phyloP scores from a whole-genome alignment of 2,797 vertebrate genomes.

The Protosalanx chinensis region DNA sequence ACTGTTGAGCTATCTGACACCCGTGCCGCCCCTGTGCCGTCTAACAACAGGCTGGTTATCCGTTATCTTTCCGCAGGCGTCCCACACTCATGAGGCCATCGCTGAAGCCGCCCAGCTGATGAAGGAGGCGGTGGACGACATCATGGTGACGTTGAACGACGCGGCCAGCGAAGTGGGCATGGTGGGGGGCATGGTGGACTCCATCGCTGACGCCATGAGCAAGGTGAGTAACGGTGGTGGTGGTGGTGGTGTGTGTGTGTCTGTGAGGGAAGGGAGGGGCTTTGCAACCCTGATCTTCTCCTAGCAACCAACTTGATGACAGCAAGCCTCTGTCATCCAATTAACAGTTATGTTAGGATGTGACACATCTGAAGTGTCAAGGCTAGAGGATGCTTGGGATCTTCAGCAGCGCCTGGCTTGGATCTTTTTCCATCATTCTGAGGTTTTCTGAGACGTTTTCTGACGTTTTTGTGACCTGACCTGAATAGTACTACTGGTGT shows the following conservation, averaged over 20 bases:
- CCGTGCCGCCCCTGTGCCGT: too few species aligned
- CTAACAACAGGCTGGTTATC: background rate
- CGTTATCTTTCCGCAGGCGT: conserved; percentile 62
- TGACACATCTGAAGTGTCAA: conserved; percentile 26
- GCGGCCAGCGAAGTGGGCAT: conserved; percentile 86
- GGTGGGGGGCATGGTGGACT: conserved; percentile 87
- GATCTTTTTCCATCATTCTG: conserved; percentile 22
- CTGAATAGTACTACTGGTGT: background rate
- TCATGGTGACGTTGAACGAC: conserved; percentile 88
- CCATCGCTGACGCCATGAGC: conserved; percentile 85
- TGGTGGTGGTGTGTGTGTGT: too few species aligned
- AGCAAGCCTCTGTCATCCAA: conserved; percentile 13
- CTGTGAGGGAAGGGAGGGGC: too few species aligned
- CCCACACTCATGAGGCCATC: conserved; percentile 85
- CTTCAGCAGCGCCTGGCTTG: conserved; percentile 21
- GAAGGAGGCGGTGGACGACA: conserved; percentile 88
- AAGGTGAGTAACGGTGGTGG: conserved; percentile 67
- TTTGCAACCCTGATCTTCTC: background rate
- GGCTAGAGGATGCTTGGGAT: conserved; percentile 14
- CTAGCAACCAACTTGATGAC: background rate
- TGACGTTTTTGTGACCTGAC: background rate
- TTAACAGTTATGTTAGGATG: conserved; percentile 38
- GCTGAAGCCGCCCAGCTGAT: conserved; percentile 84
- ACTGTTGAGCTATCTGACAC: too few species aligned
- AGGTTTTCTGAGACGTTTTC: conserved; percentile 6